Evolutionary conservation across 2,888 invertebrate species (phyloP).

Genomic region (Hoplodrina ambigua): DNA sequence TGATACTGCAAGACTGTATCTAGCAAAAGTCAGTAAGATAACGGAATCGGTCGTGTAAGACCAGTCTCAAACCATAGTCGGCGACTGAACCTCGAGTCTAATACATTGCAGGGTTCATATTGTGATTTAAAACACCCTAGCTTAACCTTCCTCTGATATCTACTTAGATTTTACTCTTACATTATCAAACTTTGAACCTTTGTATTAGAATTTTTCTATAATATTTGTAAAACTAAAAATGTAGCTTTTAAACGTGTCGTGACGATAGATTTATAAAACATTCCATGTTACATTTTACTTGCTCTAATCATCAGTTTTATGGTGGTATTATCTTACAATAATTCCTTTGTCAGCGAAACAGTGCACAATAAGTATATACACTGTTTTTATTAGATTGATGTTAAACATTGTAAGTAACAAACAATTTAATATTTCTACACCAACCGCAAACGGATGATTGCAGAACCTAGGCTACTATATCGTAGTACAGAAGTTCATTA

Average conservation of each 20-base stretch:
- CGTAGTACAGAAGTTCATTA: neutral
- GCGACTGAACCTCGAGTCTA: slow-evolving; percentile 53
- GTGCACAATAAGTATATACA: neutral
- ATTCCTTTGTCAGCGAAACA: slow-evolving; percentile 1
- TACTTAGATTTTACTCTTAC: slow-evolving; percentile 46
- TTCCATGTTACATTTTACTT: slow-evolving; percentile 39
- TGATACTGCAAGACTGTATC: slow-evolving; percentile 1
- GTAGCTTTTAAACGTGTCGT: slow-evolving; percentile 15
- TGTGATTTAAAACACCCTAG: slow-evolving; percentile 62
- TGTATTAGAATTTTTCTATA: slow-evolving; percentile 21
- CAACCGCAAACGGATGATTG: neutral
- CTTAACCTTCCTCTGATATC: slow-evolving; percentile 39
- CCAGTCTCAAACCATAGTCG: slow-evolving; percentile 40
- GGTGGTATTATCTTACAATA: neutral
- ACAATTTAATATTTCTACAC: neutral
- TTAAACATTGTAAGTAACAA: neutral
- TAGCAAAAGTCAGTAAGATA: slow-evolving; percentile 1
- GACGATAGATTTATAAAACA: slow-evolving; percentile 38
- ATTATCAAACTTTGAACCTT: slow-evolving; percentile 35
- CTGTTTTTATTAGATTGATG: neutral
- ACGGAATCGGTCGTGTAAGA: slow-evolving; percentile 22
- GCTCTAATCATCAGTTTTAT: slow-evolving; percentile 1
- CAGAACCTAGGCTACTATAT: no score
- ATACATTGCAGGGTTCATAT: slow-evolving; percentile 63
- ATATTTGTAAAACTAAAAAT: slow-evolving; percentile 26